A percentile compares a stretch with the other conserved stretches of the same genome.
Evolutionary conservation across 2,113 vertebrate genomes (phyloP).

Genomic region (Bubo blakistoni): DNA sequence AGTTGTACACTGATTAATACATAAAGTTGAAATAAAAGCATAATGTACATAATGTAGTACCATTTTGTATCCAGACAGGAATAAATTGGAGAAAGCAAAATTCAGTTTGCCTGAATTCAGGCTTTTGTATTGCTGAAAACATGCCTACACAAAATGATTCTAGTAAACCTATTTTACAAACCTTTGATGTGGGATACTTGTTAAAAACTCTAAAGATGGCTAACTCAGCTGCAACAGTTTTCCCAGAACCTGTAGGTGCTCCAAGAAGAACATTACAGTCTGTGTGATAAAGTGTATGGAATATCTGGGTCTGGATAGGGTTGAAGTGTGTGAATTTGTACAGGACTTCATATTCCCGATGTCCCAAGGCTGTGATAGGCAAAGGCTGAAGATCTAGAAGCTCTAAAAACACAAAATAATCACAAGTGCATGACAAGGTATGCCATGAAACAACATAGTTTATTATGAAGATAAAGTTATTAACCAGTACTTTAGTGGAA

Average conservation of each 20-base stretch:
- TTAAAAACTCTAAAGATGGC: conserved; percentile 97
- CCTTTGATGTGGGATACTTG: conserved; percentile 90
- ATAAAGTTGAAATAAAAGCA: not conserved
- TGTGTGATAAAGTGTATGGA: conserved; percentile 94
- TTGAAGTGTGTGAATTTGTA: conserved; percentile 98
- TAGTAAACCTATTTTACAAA: conserved; percentile 58
- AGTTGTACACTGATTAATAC: not conserved
- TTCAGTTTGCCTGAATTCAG: not conserved
- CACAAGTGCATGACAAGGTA: not conserved
- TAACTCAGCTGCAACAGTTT: conserved; percentile 96
- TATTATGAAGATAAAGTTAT: not conserved
- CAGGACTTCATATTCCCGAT: conserved; percentile 84
- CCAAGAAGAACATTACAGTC: conserved; percentile 96
- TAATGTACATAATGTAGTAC: not conserved
- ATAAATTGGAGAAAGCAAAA: not conserved
- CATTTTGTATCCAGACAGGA: not conserved
- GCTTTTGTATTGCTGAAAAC: not conserved
- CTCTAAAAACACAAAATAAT: conserved; percentile 76
- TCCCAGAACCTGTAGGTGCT: conserved; percentile 96
- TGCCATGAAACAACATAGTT: not conserved
- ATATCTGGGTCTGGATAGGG: conserved; percentile 98
- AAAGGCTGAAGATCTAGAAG: conserved; percentile 94
- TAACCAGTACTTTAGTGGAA: not conserved
- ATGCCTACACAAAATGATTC: not conserved
- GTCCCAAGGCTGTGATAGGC: conserved; percentile 86